Evolutionary conservation across 2,888 invertebrate genomes (phyloP).

Genomic region (Theretra japonica): DNA sequence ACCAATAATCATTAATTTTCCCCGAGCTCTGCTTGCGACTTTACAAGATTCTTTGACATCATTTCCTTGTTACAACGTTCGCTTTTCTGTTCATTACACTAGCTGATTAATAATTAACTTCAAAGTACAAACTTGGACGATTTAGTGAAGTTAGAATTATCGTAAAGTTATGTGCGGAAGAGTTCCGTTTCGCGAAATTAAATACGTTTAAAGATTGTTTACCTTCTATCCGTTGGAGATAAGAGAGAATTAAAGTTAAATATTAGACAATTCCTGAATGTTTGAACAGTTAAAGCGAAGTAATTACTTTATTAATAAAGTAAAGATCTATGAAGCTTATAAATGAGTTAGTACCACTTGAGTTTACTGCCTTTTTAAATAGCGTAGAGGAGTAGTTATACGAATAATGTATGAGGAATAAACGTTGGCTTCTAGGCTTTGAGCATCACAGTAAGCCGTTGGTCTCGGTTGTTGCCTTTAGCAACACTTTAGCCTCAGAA

Average conservation of each 20-base stretch:
- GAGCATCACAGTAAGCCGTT: no score
- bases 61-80: constrained; percentile 43
- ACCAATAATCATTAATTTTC: constrained; percentile 55
- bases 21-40: constrained; percentile 44
- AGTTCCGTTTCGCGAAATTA: constrained; percentile 7
- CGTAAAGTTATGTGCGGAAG: constrained; percentile 13
- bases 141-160: constrained; percentile 25
- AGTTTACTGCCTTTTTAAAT: neutral
- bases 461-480: no score
- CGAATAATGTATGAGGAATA: no score
- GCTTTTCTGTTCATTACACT: constrained; percentile 38
- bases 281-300: neutral
- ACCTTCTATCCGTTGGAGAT: constrained; percentile 30
- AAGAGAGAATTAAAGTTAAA: constrained; percentile 9
- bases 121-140: constrained; percentile 32
- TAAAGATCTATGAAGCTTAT: neutral
- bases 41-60: constrained; percentile 49
- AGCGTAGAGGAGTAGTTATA: neutral
- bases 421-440: no score
- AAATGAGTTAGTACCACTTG: neutral
- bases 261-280: neutral
- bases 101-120: constrained; percentile 42
- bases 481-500: no score
- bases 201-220: neutral
- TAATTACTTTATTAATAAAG: constrained; percentile 2